Evolutionary conservation across 2,797 vertebrate species (phyloP), one percentile per base, ranked within the genome.

Genomic region (Lateolabrax maculatus): DNA sequence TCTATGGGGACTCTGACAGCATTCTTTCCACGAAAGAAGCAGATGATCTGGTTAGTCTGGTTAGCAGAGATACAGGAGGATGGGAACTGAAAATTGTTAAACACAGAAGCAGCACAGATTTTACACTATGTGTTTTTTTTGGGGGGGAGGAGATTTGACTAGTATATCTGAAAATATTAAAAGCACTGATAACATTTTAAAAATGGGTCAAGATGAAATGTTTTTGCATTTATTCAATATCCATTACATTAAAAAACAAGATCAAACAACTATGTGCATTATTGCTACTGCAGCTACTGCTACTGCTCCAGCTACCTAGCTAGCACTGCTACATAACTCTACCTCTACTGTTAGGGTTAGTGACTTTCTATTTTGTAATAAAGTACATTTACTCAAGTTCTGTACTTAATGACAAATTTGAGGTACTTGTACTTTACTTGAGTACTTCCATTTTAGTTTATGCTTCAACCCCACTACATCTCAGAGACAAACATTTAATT

Each of bases 41-140:
- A 37, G 81, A 34, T 52, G 6, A 71, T 63, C 87, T 21, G 71
- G 84, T 89, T 78, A 1, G 46, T 56, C 79, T n/a, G 63, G 77
- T 78, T 67, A 16, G 48, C 29, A 37, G 37, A 60, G 53, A 6
- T 10, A 19, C 6, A 37, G 21, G 9, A 29, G 16, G 23, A 52
- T 27, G 34, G 12, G 5, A 70, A 9, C 3, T 44, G 15, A 19
- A 9, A n/a, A 25, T 3, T 12, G 6, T 1, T n/a, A 2, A 61
- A 69, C 12, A 39, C 7, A 39, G 21, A 34, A 55, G 36, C 46
- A 66, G 9, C 21, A 39, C 12, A 11, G 8, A 19, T 27, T 49
- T 62, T 31, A 58, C 18, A 0, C 48, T 46, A 6, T 53, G 7
- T 19, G 23, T 75, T 29, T 66, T 5, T 9, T 31, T 0, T n/a